These are phyloP conservation scores for Bombus pascuorum DNA, from an alignment of 1,140 invertebrate genomes.

Conservation along the genomic window DNA sequence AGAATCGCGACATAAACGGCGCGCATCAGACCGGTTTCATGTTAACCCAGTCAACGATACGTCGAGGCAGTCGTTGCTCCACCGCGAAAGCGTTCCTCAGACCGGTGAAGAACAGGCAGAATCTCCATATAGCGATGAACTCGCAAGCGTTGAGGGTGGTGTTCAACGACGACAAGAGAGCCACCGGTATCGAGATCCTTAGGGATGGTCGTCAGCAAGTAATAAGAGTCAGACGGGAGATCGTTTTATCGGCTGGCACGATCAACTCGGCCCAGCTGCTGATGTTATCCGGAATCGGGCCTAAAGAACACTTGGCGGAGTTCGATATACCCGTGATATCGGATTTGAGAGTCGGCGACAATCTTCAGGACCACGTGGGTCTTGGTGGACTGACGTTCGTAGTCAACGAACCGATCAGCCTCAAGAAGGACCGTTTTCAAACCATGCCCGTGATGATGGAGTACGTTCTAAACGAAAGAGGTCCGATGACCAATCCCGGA, in stretches of 20 bases:
- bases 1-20: slow-evolving; percentile 91
- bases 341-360: slow-evolving; percentile 91
- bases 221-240: slow-evolving; percentile 88
- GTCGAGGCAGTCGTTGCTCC: slow-evolving; percentile 93
- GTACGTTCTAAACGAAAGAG: slow-evolving; percentile 90
- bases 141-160: slow-evolving; percentile 89
- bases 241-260: slow-evolving; percentile 91
- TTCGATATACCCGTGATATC: slow-evolving; percentile 89
- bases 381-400: slow-evolving; percentile 92
- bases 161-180: slow-evolving; percentile 87
- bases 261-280: slow-evolving; percentile 92
- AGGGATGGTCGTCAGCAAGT: slow-evolving; percentile 85
- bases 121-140: slow-evolving; percentile 92
- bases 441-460: slow-evolving; percentile 90
- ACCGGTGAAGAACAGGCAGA: slow-evolving; percentile 89
- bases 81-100: slow-evolving; percentile 94
- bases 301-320: slow-evolving; percentile 89
- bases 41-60: slow-evolving; percentile 92
- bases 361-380: slow-evolving; percentile 93
- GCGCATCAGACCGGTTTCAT: slow-evolving; percentile 92
- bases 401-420: slow-evolving; percentile 90
- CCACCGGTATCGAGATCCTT: slow-evolving; percentile 90
- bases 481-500: slow-evolving; percentile 90
- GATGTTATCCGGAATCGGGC: slow-evolving; percentile 95
- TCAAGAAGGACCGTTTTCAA: slow-evolving; percentile 90